Percentiles rank a stretch among this genome's conserved stretches.
Evolutionary conservation across 1,140 invertebrate genomes (phyloP).

Genomic region (Sitophilus oryzae): DNA sequence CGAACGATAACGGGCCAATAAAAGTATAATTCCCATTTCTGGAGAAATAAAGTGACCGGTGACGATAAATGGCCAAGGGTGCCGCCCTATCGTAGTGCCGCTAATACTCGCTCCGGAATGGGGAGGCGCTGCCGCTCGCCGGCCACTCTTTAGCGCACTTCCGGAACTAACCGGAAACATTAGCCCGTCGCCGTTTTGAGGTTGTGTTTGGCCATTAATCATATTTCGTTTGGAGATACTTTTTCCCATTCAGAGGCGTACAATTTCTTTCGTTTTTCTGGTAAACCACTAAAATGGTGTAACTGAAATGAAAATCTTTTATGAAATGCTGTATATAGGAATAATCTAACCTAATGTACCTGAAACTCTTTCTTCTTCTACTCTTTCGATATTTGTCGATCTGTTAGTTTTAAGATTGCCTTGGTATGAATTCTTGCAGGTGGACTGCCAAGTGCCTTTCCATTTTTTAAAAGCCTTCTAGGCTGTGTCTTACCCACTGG

Average conservation of each 20-base stretch:
- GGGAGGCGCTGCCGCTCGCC: conserved; percentile 34
- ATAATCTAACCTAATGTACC: too few species aligned
- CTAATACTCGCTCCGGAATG: conserved; percentile 42
- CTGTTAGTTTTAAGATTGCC: too few species aligned
- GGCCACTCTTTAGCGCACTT: conserved; percentile 40
- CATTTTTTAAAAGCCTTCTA: too few species aligned
- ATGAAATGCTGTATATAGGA: too few species aligned
- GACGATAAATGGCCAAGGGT: conserved; percentile 36
- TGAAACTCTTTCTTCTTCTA: too few species aligned
- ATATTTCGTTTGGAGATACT: conserved; percentile 33
- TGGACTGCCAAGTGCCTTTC: too few species aligned
- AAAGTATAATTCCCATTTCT: too few species aligned
- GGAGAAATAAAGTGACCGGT: conserved; percentile 30
- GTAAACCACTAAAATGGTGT: too few species aligned
- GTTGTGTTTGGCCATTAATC: conserved; percentile 40
- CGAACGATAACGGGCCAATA: not conserved
- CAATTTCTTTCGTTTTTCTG: not conserved
- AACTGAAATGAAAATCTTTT: too few species aligned
- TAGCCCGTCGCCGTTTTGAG: conserved; percentile 38
- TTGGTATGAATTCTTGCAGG: too few species aligned
- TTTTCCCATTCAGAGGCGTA: conserved; percentile 7
- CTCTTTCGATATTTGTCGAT: too few species aligned
- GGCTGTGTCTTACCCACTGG: too few species aligned
- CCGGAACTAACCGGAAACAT: conserved; percentile 42
- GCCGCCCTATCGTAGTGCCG: conserved; percentile 41